A percentile compares a stretch with the other conserved stretches of the same genome.
Evolutionary conservation across 2,113 vertebrate genomes (phyloP).

Genomic region (Poicephalus gulielmi): DNA sequence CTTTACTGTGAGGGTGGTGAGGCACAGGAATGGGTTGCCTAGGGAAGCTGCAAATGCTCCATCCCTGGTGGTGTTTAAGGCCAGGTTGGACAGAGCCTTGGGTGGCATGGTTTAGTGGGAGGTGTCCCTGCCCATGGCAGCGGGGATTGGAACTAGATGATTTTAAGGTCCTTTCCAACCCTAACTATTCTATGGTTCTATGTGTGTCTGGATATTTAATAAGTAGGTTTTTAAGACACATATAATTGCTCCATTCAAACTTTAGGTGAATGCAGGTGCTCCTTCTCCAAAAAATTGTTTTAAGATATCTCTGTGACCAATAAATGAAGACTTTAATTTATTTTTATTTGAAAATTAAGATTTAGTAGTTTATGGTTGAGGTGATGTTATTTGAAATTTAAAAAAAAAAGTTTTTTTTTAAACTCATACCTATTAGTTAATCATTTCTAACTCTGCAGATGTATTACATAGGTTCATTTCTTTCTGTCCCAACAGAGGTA

Average conservation of each 20-base stretch:
- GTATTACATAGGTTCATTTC: background rate
- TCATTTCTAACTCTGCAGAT: background rate
- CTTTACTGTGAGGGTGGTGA: too few species aligned
- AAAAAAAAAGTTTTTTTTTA: background rate
- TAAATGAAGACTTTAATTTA: background rate
- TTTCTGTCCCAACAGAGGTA: background rate
- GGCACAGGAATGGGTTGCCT: too few species aligned
- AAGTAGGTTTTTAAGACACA: background rate
- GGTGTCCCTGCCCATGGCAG: too few species aligned
- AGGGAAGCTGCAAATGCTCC: too few species aligned
- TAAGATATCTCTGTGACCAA: background rate
- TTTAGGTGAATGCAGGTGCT: background rate
- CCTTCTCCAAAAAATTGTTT: background rate
- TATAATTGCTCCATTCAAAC: background rate
- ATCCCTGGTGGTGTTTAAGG: too few species aligned
- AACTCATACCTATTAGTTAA: background rate
- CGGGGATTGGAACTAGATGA: too few species aligned
- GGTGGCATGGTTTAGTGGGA: too few species aligned
- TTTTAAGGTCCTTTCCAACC: too few species aligned
- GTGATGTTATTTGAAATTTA: background rate
- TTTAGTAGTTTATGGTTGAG: background rate
- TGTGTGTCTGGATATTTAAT: background rate
- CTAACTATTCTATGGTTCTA: too few species aligned
- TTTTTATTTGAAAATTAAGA: background rate
- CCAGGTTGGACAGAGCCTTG: too few species aligned